Percentiles rank a stretch among this genome's conserved stretches.
phyloP scores from a whole-genome alignment of 2,888 invertebrate genomes.

The Heterodera filipjevi region DNA sequence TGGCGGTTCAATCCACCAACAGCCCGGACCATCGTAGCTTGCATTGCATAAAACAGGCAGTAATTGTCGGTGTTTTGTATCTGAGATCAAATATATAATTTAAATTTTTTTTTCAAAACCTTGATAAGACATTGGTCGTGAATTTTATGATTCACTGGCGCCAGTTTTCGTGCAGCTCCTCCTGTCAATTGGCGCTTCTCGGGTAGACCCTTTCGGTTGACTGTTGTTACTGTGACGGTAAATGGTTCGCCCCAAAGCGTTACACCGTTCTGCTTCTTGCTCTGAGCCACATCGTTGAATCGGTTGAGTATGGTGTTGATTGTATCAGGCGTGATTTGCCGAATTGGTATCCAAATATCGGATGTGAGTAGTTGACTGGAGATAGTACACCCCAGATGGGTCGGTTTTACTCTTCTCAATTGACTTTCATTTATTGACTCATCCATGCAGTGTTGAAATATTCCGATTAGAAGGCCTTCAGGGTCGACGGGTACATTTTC shows the following conservation, averaged over 20 bases:
- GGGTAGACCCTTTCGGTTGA: neutral
- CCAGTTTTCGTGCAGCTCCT: neutral
- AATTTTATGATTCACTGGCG: neutral
- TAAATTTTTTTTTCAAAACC: too few species aligned
- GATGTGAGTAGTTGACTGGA: neutral
- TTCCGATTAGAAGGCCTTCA: conserved; percentile 11
- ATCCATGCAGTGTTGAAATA: conserved; percentile 15
- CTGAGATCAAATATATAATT: too few species aligned
- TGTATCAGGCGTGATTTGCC: neutral
- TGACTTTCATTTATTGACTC: neutral
- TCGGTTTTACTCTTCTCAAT: neutral
- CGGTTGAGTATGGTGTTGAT: conserved; percentile 18
- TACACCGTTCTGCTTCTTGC: conserved; percentile 2
- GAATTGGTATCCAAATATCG: conserved; percentile 17
- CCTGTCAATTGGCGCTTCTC: neutral
- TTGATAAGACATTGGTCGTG: conserved; percentile 15
- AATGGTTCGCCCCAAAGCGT: conserved; percentile 23
- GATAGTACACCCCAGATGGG: neutral
- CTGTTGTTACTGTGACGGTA: neutral
- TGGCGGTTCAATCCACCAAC: neutral
- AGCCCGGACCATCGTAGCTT: neutral
- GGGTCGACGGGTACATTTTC: neutral
- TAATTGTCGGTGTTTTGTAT: neutral
- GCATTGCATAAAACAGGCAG: conserved; percentile 12
- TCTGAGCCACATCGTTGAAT: conserved; percentile 7